Percentiles rank a stretch among this genome's conserved stretches.
Evolutionary conservation across 2,888 invertebrate genomes (phyloP).

Genomic region (Biston stratarius): DNA sequence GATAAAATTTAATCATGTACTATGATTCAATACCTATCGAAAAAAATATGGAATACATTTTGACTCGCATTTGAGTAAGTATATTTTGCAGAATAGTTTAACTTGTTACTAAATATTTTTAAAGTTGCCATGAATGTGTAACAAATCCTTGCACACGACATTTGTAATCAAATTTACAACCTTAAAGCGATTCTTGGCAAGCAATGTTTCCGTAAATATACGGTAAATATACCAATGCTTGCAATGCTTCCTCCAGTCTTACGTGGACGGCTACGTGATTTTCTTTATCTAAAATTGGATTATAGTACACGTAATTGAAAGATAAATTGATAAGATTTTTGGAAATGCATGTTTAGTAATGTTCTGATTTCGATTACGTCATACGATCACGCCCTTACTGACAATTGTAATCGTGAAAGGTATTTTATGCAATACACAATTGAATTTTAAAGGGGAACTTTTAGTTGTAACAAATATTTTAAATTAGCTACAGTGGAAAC

Average conservation of each 20-base stretch:
- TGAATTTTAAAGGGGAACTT: neutral
- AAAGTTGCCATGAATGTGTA: neutral
- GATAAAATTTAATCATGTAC: neutral
- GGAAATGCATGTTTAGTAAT: conserved; percentile 19
- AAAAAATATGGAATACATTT: neutral
- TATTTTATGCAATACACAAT: neutral
- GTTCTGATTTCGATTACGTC: neutral
- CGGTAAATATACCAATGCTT: conserved; percentile 39
- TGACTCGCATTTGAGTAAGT: neutral
- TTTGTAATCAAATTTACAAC: conserved; percentile 21
- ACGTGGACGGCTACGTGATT: conserved; percentile 5
- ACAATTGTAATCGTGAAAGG: neutral
- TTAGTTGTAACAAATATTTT: no score
- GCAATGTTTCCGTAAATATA: conserved; percentile 43
- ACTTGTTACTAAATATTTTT: conserved; percentile 3
- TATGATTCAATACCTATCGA: neutral
- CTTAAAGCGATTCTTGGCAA: conserved; percentile 41
- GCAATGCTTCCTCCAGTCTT: conserved; percentile 28
- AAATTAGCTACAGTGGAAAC: no score
- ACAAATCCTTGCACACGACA: conserved; percentile 8
- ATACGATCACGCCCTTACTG: neutral
- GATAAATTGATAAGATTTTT: conserved; percentile 12
- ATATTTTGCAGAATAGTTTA: neutral
- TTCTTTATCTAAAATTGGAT: conserved; percentile 7
- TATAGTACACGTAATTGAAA: neutral